A percentile compares a stretch with the other conserved stretches of the same genome.
Conservation (phyloP, 2,797 vertebrate genomes). For the Natrix natrix region DNA sequence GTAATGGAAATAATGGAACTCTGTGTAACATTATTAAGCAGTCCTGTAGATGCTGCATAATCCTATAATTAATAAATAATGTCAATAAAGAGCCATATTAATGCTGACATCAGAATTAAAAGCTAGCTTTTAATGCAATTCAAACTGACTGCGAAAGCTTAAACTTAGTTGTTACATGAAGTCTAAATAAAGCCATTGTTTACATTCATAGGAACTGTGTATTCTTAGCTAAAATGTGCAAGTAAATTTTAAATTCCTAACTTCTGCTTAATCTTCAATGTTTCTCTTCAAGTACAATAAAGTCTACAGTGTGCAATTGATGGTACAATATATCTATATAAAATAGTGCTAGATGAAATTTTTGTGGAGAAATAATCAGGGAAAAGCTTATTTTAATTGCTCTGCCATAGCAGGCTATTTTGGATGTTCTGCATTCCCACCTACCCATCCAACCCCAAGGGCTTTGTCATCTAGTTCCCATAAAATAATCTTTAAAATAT, state of each 20-base stretch:
- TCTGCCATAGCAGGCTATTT: not conserved
- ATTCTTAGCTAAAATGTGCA: not conserved
- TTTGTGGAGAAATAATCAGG: not conserved
- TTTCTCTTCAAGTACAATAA: not conserved
- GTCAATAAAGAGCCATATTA: conserved; percentile 44
- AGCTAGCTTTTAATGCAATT: conserved; percentile 37
- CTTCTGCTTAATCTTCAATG: not conserved
- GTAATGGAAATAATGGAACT: conserved; percentile 35
- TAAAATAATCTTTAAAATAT: not conserved
- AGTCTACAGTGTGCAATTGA: not conserved
- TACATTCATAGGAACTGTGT: not conserved
- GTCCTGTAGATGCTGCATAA: conserved; percentile 44
- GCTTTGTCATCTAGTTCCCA: not conserved
- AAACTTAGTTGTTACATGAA: conserved; percentile 40
- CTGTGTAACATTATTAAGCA: conserved; percentile 49
- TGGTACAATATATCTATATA: not conserved
- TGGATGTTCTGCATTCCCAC: not conserved
- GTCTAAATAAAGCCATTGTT: conserved; percentile 4
- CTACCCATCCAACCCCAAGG: not conserved
- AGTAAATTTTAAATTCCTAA: not conserved
- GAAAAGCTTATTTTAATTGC: not conserved
- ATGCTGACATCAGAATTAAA: conserved; percentile 40
- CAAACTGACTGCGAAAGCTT: conserved; percentile 25
- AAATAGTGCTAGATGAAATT: not conserved
- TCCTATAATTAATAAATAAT: conserved; percentile 67